Evolutionary conservation across 2,888 invertebrate species (phyloP).

Genomic region (Tribolium freemani): DNA sequence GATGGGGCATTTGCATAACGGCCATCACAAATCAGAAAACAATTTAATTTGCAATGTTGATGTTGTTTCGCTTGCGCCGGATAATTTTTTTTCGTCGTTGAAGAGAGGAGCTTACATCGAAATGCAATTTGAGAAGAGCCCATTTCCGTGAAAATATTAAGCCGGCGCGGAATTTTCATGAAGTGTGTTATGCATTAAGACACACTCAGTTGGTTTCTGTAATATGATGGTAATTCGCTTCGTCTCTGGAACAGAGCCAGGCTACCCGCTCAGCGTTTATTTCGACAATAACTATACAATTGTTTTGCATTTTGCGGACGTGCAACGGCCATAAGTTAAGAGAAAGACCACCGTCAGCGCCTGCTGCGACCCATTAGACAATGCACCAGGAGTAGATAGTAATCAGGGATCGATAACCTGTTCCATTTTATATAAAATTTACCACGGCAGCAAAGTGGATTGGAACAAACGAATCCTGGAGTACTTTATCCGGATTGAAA

Average conservation of each 20-base stretch:
- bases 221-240: conserved; percentile 61
- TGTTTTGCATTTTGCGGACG: conserved; percentile 49
- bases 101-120: conserved; percentile 30
- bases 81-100: conserved; percentile 25
- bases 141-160: conserved; percentile 53
- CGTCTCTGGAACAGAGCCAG: conserved; percentile 42
- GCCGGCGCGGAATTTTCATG: conserved; percentile 52
- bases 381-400: neutral
- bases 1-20: conserved; percentile 27
- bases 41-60: conserved; percentile 38
- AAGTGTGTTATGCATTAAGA: conserved; percentile 58
- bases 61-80: conserved; percentile 17
- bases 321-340: conserved; percentile 21
- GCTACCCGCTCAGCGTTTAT: conserved; percentile 47
- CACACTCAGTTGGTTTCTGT: conserved; percentile 58
- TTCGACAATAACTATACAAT: conserved; percentile 57
- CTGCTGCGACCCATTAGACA: conserved; percentile 13
- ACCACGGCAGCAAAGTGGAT: conserved; percentile 32
- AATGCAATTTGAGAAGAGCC: conserved; percentile 46
- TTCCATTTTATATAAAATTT: conserved; percentile 25
- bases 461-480: conserved; percentile 35
- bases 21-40: conserved; percentile 34
- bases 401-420: conserved; percentile 14
- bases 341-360: neutral
- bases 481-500: conserved; percentile 42